A percentile compares a stretch with the other conserved stretches of the same genome.
Evolutionary conservation across 2,797 vertebrate genomes (phyloP).

Genomic region (Lemur catta): DNA sequence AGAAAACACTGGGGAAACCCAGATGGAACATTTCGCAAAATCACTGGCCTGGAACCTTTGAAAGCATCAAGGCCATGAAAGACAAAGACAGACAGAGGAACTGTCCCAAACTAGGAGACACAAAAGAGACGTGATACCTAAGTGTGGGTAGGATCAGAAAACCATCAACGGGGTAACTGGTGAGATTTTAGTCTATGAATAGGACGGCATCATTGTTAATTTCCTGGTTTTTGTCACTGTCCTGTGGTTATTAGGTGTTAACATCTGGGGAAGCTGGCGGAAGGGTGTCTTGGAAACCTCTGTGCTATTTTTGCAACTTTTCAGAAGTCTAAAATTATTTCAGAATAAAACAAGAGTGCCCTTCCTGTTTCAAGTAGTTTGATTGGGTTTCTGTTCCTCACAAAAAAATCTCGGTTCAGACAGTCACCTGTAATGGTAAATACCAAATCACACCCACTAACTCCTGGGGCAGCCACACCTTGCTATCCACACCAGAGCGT

Average conservation of each 20-base stretch:
- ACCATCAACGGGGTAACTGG: neutral
- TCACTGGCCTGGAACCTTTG: neutral
- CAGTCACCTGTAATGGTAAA: neutral
- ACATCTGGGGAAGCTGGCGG: neutral
- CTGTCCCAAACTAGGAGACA: neutral
- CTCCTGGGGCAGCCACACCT: neutral
- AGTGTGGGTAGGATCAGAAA: neutral
- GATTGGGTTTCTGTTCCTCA: neutral
- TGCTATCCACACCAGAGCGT: neutral
- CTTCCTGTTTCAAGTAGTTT: neutral
- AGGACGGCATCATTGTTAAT: neutral
- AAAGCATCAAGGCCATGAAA: neutral
- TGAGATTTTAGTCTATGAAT: neutral
- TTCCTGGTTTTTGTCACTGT: neutral
- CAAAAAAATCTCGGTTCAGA: neutral
- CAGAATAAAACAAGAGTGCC: neutral
- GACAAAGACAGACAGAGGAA: neutral
- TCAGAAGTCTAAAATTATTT: conserved; percentile 23
- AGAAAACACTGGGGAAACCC: neutral
- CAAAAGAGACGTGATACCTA: neutral
- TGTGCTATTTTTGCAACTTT: neutral
- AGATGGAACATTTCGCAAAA: neutral
- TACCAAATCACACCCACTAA: neutral
- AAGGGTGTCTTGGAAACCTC: neutral
- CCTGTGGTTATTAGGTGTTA: neutral